These are phyloP conservation scores for Digitonthophagus gazella DNA, from an alignment of 2,888 invertebrate genomes.

Conservation along the genomic window DNA sequence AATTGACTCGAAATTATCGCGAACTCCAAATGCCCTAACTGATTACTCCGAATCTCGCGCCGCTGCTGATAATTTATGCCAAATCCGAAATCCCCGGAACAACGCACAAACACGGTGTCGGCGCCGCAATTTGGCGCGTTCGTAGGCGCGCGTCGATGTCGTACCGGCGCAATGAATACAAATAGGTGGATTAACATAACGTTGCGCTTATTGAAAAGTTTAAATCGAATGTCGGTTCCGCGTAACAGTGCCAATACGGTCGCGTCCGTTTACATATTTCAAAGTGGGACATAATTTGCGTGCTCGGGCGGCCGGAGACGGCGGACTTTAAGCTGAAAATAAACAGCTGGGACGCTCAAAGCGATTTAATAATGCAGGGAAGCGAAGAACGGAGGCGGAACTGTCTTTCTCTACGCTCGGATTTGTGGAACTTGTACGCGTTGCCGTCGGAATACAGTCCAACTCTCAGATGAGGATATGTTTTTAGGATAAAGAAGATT, in stretches of 20 bases:
- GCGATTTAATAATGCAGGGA: background rate
- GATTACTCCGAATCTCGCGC: background rate
- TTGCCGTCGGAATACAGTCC: background rate
- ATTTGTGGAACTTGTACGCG: background rate
- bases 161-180: constrained; percentile 12
- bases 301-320: background rate
- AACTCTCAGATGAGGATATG: background rate
- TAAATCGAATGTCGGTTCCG: constrained; percentile 1
- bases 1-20: background rate
- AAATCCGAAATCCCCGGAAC: background rate
- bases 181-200: constrained; percentile 16
- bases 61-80: background rate
- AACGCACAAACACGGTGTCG: background rate
- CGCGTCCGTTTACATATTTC: background rate
- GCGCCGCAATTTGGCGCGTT: constrained; percentile 7
- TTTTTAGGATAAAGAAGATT: background rate
- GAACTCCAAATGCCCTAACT: background rate
- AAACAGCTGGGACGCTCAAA: background rate
- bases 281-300: background rate
- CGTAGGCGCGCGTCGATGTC: constrained; percentile 6
- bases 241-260: background rate
- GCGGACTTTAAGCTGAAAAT: background rate
- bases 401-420: background rate
- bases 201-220: constrained; percentile 15
- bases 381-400: background rate